Evolutionary conservation across 2,113 vertebrate genomes (phyloP).

Genomic region (Ranitomeya imitator): DNA sequence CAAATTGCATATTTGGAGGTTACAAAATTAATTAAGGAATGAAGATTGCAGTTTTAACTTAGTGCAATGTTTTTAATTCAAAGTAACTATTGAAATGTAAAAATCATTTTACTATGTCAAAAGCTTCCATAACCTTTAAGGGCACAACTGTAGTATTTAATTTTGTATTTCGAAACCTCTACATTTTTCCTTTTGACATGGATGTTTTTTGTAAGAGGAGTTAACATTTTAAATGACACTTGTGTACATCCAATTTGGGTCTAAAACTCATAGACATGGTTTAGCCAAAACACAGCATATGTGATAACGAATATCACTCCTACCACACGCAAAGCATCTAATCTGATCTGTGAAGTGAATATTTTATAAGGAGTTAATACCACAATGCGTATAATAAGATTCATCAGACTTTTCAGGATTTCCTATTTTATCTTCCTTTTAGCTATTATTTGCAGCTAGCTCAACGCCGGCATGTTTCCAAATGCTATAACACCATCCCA

Average conservation of each 20-base stretch:
- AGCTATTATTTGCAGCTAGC: not conserved
- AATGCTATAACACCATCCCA: not conserved
- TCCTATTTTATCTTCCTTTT: not conserved
- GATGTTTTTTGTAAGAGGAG: no score
- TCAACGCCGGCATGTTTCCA: not conserved
- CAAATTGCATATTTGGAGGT: no score
- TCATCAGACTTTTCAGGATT: not conserved
- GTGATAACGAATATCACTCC: not conserved
- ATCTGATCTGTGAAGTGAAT: not conserved
- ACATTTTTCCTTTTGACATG: no score
- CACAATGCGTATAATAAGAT: not conserved
- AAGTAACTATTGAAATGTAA: no score
- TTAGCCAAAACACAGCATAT: not conserved
- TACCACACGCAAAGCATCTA: not conserved
- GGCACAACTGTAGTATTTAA: no score
- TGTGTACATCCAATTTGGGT: not conserved
- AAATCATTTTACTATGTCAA: no score
- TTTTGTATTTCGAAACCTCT: no score
- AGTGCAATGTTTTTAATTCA: no score
- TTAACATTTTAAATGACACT: no score
- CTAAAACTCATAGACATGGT: not conserved
- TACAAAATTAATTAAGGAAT: no score
- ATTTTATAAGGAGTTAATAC: conserved; percentile 18
- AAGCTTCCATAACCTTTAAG: no score
- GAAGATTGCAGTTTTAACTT: no score